phyloP scores from a whole-genome alignment of 2,888 invertebrate species.

The Anoplius nigerrimus region DNA sequence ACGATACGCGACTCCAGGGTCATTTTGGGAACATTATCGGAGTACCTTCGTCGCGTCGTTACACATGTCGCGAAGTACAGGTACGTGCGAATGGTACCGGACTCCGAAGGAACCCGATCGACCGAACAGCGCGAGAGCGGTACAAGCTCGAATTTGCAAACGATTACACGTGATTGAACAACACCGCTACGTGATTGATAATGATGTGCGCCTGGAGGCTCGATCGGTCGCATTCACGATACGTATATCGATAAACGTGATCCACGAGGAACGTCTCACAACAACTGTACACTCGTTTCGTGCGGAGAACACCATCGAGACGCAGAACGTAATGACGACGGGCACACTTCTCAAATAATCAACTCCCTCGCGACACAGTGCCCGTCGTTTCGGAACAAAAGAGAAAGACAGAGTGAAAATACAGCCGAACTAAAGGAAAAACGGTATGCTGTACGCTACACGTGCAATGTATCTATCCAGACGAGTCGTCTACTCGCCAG shows the following conservation, averaged over 20 bases:
- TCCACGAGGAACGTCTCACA: no score
- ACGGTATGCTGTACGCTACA: conserved; percentile 18
- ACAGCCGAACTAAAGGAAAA: conserved; percentile 22
- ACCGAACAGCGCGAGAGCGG: no score
- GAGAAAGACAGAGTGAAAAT: not conserved
- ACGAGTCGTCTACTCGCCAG: conserved; percentile 22
- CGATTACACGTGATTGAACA: not conserved
- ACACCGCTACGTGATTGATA: conserved; percentile 1
- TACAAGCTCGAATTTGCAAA: no score
- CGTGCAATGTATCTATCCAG: conserved; percentile 21
- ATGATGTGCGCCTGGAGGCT: not conserved
- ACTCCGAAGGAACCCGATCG: no score
- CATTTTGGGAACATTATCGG: conserved; percentile 13
- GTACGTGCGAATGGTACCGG: no score
- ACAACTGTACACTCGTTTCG: no score
- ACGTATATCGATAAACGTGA: no score
- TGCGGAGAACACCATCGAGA: no score
- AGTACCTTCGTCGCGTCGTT: not conserved
- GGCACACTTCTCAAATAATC: conserved; percentile 29
- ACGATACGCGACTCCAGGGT: conserved; percentile 14
- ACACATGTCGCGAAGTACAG: no score
- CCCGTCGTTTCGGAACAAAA: no score
- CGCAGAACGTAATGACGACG: conserved; percentile 8
- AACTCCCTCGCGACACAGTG: no score
- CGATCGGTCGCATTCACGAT: no score